A percentile compares a stretch with the other conserved stretches of the same genome.
Evolutionary conservation across 1,140 invertebrate genomes (phyloP).

Genomic region (Trichonephila clavipes): DNA sequence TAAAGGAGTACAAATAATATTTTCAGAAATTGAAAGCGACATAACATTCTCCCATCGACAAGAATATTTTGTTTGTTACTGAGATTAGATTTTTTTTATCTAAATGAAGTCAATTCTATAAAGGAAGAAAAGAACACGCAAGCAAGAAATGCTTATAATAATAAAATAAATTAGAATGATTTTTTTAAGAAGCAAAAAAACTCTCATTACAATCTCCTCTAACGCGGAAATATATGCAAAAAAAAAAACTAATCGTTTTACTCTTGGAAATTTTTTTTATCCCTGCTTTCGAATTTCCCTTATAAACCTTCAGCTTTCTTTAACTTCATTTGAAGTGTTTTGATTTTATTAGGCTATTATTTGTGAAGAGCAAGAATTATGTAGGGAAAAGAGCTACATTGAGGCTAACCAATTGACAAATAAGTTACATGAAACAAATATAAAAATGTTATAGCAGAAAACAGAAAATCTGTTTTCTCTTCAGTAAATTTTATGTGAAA

Average conservation of each 20-base stretch:
- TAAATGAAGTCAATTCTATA: background rate
- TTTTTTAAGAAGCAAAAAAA: background rate
- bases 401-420: background rate
- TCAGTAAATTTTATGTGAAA: too few relatives aligned
- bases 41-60: too few relatives aligned
- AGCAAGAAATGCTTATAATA: background rate
- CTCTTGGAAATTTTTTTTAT: background rate
- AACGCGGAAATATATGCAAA: background rate
- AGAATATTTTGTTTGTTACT: too few relatives aligned
- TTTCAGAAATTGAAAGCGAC: too few relatives aligned
- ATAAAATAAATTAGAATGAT: background rate
- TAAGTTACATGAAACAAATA: background rate
- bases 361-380: background rate
- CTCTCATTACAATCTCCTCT: background rate
- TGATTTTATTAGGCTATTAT: background rate
- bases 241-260: background rate
- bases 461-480: too few relatives aligned
- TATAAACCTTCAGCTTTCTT: background rate
- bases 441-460: too few relatives aligned
- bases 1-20: too few relatives aligned
- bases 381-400: too few relatives aligned
- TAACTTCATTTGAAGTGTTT: background rate
- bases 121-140: background rate
- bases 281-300: background rate
- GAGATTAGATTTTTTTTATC: too few relatives aligned